These are phyloP conservation scores for Tenthredo scrophulariae DNA, from an alignment of 2,888 invertebrate species.

Conservation along the genomic window DNA sequence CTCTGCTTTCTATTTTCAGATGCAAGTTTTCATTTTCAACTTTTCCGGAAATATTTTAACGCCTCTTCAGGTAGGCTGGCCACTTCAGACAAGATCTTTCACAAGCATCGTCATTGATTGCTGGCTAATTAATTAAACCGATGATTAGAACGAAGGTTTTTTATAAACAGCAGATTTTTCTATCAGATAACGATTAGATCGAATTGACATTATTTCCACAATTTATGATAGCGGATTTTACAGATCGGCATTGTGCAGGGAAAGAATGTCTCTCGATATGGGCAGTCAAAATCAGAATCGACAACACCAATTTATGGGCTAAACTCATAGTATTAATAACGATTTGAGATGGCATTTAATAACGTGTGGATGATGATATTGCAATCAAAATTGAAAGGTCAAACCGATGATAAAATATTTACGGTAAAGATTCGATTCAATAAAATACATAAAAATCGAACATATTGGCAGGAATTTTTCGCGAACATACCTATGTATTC, in stretches of 20 bases:
- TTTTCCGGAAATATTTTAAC: background rate
- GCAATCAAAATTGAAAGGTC: background rate
- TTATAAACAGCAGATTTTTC: background rate
- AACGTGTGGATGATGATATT: slow-evolving; percentile 5
- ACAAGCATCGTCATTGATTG: background rate
- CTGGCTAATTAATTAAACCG: background rate
- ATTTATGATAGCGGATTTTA: background rate
- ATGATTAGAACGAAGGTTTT: background rate
- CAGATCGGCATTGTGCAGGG: background rate
- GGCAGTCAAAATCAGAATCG: background rate
- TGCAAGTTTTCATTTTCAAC: background rate
- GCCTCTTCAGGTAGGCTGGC: background rate
- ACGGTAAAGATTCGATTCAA: background rate
- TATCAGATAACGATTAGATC: background rate
- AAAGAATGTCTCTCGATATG: background rate
- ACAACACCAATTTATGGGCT: background rate
- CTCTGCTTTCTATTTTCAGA: background rate
- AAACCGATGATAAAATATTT: background rate
- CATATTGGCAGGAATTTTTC: background rate
- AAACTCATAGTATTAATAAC: background rate
- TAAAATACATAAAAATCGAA: background rate
- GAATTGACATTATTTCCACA: background rate
- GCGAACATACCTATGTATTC: background rate
- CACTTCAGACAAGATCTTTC: background rate
- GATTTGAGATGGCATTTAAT: background rate